Base-by-base conservation (phyloP, 2,888 invertebrate species). In the Eupithecia inturbata region DNA sequence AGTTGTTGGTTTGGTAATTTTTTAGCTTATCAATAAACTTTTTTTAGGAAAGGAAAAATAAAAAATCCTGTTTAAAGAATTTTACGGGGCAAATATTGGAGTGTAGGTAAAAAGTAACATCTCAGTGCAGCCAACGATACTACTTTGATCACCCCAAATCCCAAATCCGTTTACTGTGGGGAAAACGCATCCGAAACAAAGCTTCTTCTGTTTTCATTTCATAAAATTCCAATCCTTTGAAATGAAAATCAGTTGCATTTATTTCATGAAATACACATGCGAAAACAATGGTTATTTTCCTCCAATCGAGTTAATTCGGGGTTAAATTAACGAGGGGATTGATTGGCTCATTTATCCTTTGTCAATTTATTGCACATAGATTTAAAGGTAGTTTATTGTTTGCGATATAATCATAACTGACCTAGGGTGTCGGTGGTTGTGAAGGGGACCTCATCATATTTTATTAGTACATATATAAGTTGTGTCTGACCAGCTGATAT, bases 341-440 rank as follows among this genome's bases (percentile, higher is more conserved):
- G 84, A 87, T 86, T 84, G 85, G 78, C 82, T 83, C 81, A 83
- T 86, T 86, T 83, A 84, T 83, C 81, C 75, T 68, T 74, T 73
- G 81, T 79, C 82, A 82, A 83, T 84, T 81, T 81, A 80, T 83
- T 81, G 78, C 83, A 79, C 78, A 82, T 81, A 76, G 72, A 75
- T 76, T n/a, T n/a, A n/a, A n/a, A 73, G 72, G 75, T 76, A 75
- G 78, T 77, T 75, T 22, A 57, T 57, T 53, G 53, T 53, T 57
- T 57, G 4, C 26, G 57, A 57, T 26, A 57, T 57, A 57, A 57
- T 57, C 4, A 57, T 57, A 12, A 22, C 14, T 26, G 57, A 57
- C 14, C 14, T 22, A 53, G 22, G 9, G 53, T 1, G 22, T 16
- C 16, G 16, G n/a, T n/a, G 5, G 16, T 16, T 41, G 14, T 41